Conservation (phyloP, 2,113 vertebrate genomes). For the Osmerus eperlanus region DNA sequence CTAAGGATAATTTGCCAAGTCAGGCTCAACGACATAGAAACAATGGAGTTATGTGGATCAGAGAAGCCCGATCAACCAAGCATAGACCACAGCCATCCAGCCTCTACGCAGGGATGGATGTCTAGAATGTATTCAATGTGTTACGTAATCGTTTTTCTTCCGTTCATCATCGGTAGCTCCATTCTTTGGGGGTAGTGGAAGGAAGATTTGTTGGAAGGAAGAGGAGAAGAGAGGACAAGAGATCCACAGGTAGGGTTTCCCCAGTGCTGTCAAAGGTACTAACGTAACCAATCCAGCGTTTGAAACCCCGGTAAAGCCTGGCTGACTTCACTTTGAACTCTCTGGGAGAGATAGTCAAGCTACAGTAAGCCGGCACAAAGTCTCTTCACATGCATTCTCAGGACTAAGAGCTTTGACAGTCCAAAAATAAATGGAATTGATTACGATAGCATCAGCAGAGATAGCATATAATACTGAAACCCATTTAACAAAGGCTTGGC, state of each 20-base stretch:
- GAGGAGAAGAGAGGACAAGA: neutral
- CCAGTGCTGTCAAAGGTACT: neutral
- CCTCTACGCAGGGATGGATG: too few species aligned
- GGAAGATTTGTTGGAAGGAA: too few species aligned
- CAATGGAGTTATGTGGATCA: slow-evolving; percentile 33
- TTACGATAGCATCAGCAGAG: slow-evolving; percentile 51
- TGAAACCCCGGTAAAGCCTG: neutral
- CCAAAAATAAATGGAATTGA: slow-evolving; percentile 49
- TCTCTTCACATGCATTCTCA: slow-evolving; percentile 25
- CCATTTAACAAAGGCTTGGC: slow-evolving; percentile 54
- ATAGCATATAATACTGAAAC: slow-evolving; percentile 52
- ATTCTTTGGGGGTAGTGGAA: too few species aligned
- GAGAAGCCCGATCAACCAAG: neutral
- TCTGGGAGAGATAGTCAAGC: slow-evolving; percentile 7
- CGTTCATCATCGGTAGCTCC: too few species aligned
- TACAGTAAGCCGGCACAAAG: neutral
- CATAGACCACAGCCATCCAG: neutral
- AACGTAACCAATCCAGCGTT: neutral
- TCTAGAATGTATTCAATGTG: too few species aligned
- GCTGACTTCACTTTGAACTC: slow-evolving; percentile 8
- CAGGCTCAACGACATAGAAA: slow-evolving; percentile 30
- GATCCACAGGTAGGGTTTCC: neutral
- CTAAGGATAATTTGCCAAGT: slow-evolving; percentile 34
- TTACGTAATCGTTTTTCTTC: too few species aligned
- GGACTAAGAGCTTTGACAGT: slow-evolving; percentile 20